These are phyloP conservation scores for Alcedo quadribrachys DNA, from an alignment of 2,797 vertebrate species.

Conservation along the genomic window DNA sequence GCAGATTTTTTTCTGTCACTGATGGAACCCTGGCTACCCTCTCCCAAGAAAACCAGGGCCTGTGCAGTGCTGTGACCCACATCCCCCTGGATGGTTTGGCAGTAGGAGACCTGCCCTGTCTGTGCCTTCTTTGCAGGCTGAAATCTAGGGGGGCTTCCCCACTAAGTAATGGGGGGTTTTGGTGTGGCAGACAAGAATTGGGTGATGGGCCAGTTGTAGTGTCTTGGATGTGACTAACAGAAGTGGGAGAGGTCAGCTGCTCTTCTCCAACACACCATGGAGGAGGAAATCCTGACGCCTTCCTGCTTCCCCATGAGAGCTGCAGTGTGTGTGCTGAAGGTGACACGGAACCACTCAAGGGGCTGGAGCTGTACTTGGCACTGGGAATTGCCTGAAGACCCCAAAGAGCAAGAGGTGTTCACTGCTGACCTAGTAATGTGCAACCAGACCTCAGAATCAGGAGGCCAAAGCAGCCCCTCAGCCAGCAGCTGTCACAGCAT, in stretches of 20 bases:
- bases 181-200: not conserved
- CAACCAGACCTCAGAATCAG: not conserved
- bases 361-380: not conserved
- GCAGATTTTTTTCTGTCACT: not conserved
- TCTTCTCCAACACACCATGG: not conserved
- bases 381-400: not conserved
- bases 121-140: not conserved
- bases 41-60: not conserved
- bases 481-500: not conserved
- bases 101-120: not conserved
- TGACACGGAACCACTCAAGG: not conserved
- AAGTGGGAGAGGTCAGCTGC: not conserved
- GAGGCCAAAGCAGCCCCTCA: not conserved
- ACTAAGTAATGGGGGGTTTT: not conserved
- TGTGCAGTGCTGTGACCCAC: not conserved
- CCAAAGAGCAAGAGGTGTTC: not conserved
- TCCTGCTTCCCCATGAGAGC: not conserved
- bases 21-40: not conserved
- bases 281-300: constrained; percentile 21
- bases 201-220: not conserved
- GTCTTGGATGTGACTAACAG: not conserved
- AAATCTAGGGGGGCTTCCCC: not conserved
- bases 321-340: not conserved
- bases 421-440: not conserved
- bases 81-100: not conserved